Conservation (phyloP, 1,140 invertebrate species). For the Ceratitis capitata region DNA sequence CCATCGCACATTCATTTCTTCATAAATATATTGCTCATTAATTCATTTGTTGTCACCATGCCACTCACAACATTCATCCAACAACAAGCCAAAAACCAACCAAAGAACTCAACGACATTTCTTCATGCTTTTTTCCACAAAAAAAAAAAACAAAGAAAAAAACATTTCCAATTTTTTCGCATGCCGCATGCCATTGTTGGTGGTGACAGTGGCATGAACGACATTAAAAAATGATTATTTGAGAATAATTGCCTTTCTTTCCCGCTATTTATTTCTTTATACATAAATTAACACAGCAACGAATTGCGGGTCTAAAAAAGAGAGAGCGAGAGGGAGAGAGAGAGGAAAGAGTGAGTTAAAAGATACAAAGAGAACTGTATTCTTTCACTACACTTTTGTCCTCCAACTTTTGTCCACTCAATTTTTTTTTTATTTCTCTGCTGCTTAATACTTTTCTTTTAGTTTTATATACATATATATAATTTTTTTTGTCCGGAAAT, state of each 20-base stretch:
- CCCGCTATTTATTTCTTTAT: background rate
- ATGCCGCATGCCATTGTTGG: too few relatives aligned
- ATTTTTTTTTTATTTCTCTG: background rate
- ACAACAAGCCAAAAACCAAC: background rate
- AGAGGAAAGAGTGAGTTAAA: too few relatives aligned
- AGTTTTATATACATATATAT: too few relatives aligned
- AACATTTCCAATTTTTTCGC: background rate
- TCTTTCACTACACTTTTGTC: background rate
- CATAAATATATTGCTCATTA: background rate
- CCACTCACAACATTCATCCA: background rate
- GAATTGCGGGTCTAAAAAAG: background rate
- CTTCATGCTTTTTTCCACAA: background rate
- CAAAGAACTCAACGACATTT: too few relatives aligned
- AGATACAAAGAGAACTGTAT: too few relatives aligned
- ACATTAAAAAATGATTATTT: conserved; percentile 37
- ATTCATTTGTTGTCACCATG: background rate
- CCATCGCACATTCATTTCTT: background rate
- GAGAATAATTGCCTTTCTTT: conserved; percentile 25
- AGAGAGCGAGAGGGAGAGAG: background rate
- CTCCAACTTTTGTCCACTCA: background rate
- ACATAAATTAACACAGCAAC: conserved; percentile 28
- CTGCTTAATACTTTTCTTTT: too few relatives aligned
- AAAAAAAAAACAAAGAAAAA: too few relatives aligned
- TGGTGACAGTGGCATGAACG: background rate
- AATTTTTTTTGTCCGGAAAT: too few relatives aligned